phyloP scores from a whole-genome alignment of 2,888 invertebrate species.

The Aromia moschata region DNA sequence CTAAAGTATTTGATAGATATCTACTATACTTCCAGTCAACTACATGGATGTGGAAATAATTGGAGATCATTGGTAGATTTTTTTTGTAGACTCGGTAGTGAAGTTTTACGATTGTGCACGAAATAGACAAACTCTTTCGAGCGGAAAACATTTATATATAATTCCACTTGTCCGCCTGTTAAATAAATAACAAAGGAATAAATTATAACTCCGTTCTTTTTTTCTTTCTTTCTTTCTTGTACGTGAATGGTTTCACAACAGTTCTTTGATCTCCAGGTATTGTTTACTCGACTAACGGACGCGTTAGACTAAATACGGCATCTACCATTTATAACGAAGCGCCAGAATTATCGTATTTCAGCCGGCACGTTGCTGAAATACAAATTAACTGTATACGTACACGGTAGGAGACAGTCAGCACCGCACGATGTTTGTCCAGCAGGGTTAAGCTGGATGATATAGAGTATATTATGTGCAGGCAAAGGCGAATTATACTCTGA shows the following conservation, averaged over 20 bases:
- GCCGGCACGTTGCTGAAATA: not conserved
- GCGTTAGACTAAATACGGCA: constrained; percentile 4
- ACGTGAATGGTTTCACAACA: constrained; percentile 13
- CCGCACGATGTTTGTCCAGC: not conserved
- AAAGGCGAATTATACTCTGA: too few species aligned
- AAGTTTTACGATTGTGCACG: too few species aligned
- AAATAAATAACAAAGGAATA: constrained; percentile 6
- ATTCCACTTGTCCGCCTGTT: not conserved
- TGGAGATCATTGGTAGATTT: too few species aligned
- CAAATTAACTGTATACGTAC: not conserved
- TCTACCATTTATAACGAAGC: constrained; percentile 1
- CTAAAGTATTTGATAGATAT: too few species aligned
- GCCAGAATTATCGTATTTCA: constrained; percentile 1
- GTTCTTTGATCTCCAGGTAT: constrained; percentile 18
- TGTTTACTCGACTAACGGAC: constrained; percentile 9
- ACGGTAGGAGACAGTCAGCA: not conserved
- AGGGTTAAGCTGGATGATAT: not conserved
- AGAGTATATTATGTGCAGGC: not conserved
- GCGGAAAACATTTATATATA: constrained; percentile 8
- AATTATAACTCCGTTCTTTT: constrained; percentile 7
- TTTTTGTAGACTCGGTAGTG: too few species aligned
- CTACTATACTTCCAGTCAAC: too few species aligned
- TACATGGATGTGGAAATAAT: too few species aligned
- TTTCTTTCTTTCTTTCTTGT: too few species aligned
- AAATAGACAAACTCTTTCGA: too few species aligned